Conservation (phyloP, 2,797 vertebrate genomes). For the Gymnothorax javanicus region DNA sequence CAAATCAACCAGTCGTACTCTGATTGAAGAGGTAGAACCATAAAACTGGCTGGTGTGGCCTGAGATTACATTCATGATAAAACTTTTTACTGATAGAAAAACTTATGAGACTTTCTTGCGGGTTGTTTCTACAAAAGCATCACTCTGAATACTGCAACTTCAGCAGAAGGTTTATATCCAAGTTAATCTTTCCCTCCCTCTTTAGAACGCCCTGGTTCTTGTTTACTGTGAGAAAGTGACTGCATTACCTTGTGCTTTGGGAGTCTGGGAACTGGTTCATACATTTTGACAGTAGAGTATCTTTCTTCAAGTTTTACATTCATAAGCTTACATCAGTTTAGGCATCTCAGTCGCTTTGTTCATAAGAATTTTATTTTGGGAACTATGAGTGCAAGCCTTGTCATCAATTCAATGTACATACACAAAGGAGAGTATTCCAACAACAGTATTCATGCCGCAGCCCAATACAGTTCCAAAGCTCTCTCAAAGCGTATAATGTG, state of each 20-base stretch:
- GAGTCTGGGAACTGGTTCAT: neutral
- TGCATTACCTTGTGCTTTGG: slow-evolving; percentile 1
- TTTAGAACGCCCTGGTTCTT: neutral
- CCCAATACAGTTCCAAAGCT: neutral
- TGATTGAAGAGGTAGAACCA: neutral
- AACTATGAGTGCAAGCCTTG: neutral
- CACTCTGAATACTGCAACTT: neutral
- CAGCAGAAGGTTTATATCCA: neutral
- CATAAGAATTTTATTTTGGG: neutral
- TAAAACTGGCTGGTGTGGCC: neutral
- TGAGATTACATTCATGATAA: neutral
- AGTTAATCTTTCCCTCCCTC: neutral
- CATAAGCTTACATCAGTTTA: neutral
- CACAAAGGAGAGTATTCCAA: neutral
- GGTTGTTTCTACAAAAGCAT: neutral
- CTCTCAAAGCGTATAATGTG: neutral
- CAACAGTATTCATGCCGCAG: neutral
- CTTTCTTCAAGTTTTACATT: neutral
- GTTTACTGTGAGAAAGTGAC: neutral
- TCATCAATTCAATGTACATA: neutral
- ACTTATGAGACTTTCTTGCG: neutral
- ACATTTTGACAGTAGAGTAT: neutral
- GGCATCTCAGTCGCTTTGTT: neutral
- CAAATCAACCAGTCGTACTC: neutral
- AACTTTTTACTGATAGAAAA: neutral